Evolutionary conservation across 1,140 invertebrate species (phyloP).

Genomic region (Lucilia sericata): DNA sequence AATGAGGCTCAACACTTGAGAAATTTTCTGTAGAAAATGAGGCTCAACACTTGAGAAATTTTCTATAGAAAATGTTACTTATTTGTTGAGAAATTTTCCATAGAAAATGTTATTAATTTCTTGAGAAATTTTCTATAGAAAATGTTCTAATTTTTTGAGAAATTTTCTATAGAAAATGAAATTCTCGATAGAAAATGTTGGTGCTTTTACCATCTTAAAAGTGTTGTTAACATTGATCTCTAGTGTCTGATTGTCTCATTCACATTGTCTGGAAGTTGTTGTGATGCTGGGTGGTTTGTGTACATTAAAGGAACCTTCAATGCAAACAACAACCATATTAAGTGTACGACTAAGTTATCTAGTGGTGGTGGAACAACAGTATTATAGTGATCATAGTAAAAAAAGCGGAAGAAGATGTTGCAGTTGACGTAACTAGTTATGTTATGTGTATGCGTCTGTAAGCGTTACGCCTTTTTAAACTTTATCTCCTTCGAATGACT

Average conservation of each 20-base stretch:
- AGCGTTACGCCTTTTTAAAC: constrained; percentile 2
- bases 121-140: too few species aligned
- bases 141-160: too few species aligned
- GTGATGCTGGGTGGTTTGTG: constrained; percentile 4
- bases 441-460: neutral
- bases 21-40: too few species aligned
- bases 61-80: too few species aligned
- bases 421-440: neutral
- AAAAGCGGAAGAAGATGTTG: constrained; percentile 15
- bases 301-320: neutral
- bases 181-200: too few species aligned
- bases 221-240: neutral
- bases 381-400: neutral
- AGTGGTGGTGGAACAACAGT: too few species aligned
- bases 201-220: neutral
- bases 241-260: neutral
- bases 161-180: too few species aligned
- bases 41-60: too few species aligned
- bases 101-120: too few species aligned
- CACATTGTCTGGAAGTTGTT: neutral
- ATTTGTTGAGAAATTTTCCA: too few species aligned
- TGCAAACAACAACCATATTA: neutral
- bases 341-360: too few species aligned
- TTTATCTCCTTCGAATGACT: neutral
- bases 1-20: too few species aligned